These are phyloP conservation scores for Cirrhinus mrigala DNA, from an alignment of 2,797 vertebrate genomes.

Conservation along the genomic window DNA sequence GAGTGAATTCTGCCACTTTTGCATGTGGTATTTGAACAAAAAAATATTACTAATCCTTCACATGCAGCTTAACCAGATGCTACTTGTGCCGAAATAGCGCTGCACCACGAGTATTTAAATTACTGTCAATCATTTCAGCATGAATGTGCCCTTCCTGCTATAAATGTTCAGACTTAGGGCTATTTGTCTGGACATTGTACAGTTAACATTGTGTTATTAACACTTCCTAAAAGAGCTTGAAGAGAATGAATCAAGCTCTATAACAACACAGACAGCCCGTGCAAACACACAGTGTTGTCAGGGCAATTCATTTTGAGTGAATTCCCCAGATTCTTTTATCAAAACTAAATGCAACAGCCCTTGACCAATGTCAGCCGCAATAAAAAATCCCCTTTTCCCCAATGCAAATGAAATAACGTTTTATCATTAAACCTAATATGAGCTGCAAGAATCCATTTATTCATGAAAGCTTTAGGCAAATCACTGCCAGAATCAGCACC, in stretches of 20 bases:
- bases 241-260: neutral
- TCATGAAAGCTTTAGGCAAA: constrained; percentile 43
- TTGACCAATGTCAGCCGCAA: constrained; percentile 12
- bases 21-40: neutral
- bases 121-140: neutral
- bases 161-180: neutral
- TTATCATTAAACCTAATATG: constrained; percentile 32
- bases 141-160: constrained; percentile 6
- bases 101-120: neutral
- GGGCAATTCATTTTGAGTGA: constrained; percentile 2
- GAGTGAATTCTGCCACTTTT: neutral
- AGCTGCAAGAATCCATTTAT: constrained; percentile 32
- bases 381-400: constrained; percentile 12
- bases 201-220: neutral
- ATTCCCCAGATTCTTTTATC: constrained; percentile 3
- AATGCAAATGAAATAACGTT: constrained; percentile 31
- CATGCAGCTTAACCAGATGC: neutral
- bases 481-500: constrained; percentile 28
- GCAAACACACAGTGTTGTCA: neutral
- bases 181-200: neutral
- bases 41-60: neutral
- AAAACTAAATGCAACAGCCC: constrained; percentile 23
- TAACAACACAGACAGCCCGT: neutral
- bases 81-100: neutral
- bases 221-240: neutral